Conservation (phyloP, 2,113 vertebrate species). For the Cercopithecus mona region DNA sequence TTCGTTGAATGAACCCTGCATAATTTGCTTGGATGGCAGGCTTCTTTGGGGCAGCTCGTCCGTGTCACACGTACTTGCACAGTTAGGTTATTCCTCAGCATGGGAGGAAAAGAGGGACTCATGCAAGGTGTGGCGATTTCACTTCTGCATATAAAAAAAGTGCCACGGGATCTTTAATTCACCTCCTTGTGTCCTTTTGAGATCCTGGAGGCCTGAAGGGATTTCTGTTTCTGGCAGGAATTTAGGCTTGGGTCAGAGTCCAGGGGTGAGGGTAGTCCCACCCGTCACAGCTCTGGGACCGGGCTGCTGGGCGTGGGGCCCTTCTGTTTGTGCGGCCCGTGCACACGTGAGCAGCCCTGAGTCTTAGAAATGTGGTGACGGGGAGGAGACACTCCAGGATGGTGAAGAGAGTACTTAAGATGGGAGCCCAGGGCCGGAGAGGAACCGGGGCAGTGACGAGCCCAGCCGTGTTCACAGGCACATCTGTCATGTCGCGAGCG, state of each 20-base stretch:
- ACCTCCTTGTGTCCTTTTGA: neutral
- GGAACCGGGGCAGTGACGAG: neutral
- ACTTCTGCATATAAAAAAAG: neutral
- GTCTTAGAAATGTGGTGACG: neutral
- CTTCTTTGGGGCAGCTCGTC: neutral
- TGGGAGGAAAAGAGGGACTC: neutral
- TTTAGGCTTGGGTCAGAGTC: neutral
- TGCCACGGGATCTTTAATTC: neutral
- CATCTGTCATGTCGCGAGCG: neutral
- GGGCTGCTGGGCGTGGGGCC: neutral
- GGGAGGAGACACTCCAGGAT: neutral
- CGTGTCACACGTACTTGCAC: neutral
- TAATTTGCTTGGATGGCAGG: neutral
- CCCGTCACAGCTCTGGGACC: neutral
- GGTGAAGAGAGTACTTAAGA: neutral
- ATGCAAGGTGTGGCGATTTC: neutral
- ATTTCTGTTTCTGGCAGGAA: neutral
- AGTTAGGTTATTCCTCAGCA: neutral
- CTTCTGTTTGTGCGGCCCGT: neutral
- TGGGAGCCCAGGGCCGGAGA: neutral
- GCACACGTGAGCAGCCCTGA: neutral
- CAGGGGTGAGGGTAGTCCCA: neutral
- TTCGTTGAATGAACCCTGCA: neutral
- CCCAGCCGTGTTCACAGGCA: neutral
- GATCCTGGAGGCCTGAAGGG: neutral